Evolutionary conservation across 2,888 invertebrate genomes (phyloP).

Genomic region (Spatulosminthurus flaviceps): DNA sequence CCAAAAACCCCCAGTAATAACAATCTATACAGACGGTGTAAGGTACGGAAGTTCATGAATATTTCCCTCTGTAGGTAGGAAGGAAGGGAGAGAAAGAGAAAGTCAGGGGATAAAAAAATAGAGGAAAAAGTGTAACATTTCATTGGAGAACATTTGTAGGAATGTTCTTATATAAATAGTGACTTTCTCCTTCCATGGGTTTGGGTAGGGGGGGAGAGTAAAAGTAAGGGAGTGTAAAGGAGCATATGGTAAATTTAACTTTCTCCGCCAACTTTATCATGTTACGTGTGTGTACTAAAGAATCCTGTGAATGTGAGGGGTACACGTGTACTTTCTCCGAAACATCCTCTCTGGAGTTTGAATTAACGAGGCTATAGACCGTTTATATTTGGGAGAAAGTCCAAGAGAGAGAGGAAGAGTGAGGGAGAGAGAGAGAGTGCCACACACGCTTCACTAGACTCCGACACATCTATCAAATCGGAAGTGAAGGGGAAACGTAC

Average conservation of each 20-base stretch:
- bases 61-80: background rate
- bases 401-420: constrained; percentile 24
- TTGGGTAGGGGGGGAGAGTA: too few relatives aligned
- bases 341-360: too few relatives aligned
- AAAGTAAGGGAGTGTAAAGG: too few relatives aligned
- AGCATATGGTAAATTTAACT: too few relatives aligned
- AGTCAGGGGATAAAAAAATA: too few relatives aligned
- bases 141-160: too few relatives aligned
- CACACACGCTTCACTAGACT: constrained; percentile 24
- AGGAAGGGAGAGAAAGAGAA: too few relatives aligned
- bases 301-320: background rate
- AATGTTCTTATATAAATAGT: too few relatives aligned
- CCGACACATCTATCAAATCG: constrained; percentile 47
- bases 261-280: too few relatives aligned
- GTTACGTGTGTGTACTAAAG: too few relatives aligned
- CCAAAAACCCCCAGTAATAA: constrained; percentile 7
- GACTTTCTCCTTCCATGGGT: too few relatives aligned
- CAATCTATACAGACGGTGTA: background rate
- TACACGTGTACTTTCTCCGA: background rate
- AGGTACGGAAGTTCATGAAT: constrained; percentile 31
- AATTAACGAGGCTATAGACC: background rate
- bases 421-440: constrained; percentile 34
- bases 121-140: background rate
- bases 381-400: background rate
- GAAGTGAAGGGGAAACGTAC: constrained; percentile 43